Evolutionary conservation across 1,140 invertebrate species (phyloP), one percentile per base, ranked within the genome.

Genomic region (Diuraphis noxia): DNA sequence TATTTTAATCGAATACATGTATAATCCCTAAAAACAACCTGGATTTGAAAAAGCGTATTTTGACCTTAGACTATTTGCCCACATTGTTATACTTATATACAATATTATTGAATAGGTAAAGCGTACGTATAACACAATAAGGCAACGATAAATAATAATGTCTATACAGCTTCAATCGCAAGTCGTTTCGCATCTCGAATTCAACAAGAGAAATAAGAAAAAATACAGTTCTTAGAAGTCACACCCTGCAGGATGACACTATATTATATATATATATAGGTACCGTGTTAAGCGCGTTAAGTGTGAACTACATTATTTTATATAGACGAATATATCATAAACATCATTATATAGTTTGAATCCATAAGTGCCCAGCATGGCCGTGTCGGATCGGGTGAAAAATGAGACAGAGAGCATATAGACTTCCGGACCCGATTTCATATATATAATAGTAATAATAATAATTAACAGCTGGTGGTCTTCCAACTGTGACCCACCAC

Each of bases 341-440:
- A 72, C 30, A 72, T 72, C n/a, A 72, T 72, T 72, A 72, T 72
- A 72, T 72, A 72, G 56, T 72, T 72, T 72, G n/a, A 72, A 72
- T 72, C 56, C 56, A 72, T 72, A 72, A 72, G 56, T 72, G n/a
- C 56, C 56, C 56, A 72, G 56, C 56, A 72, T 72, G 56, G 13
- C 56, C 56, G 56, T 72, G 56, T 72, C 56, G 56, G 56, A 72
- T 72, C 56, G 56, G 13, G 30, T 72, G 56, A 72, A 72, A 72
- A 72, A 72, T 72, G 56, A 72, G 30, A 72, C 56, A 72, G 56
- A 72, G 13, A 30, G 56, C 56, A n/a, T n/a, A 72, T n/a, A n/a
- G 56, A 72, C 56, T 72, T 72, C 56, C 56, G 56, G 56, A 72
- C 56, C 56, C 56, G 56, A 72, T 72, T 13, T 72, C 56, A n/a